Percentiles rank a stretch among this genome's conserved stretches.
Evolutionary conservation across 2,797 vertebrate genomes (phyloP).

Genomic region (Sebastes taczanowskii): DNA sequence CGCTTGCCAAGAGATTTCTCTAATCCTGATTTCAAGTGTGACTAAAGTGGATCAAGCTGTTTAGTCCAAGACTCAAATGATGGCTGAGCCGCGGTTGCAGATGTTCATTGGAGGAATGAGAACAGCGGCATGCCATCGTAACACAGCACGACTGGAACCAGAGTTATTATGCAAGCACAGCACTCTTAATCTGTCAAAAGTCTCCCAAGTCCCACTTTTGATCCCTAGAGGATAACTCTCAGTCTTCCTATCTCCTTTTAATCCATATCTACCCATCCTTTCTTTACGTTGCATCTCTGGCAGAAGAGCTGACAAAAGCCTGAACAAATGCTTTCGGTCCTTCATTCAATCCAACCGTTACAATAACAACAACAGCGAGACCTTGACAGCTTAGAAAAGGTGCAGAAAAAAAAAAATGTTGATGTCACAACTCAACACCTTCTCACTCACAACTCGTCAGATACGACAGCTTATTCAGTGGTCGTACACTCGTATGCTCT

Average conservation of each 20-base stretch:
- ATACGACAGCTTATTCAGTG: neutral
- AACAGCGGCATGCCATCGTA: constrained; percentile 51
- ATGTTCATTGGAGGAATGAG: constrained; percentile 57
- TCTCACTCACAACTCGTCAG: neutral
- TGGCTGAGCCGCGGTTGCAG: constrained; percentile 54
- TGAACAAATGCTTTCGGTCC: neutral
- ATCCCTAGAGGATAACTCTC: constrained; percentile 27
- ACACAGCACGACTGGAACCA: neutral
- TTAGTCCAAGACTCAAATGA: constrained; percentile 69
- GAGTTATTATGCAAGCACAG: constrained; percentile 51
- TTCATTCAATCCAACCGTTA: neutral
- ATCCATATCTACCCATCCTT: constrained; percentile 1
- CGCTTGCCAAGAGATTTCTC: constrained; percentile 69
- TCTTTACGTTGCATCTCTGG: neutral
- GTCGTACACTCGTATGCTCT: neutral
- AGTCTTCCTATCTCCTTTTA: constrained; percentile 5
- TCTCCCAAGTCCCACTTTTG: constrained; percentile 42
- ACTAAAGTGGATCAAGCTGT: constrained; percentile 76
- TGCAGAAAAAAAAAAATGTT: constrained; percentile 9
- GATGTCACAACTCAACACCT: neutral
- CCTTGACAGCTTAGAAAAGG: neutral
- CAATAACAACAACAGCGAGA: neutral
- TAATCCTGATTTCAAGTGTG: constrained; percentile 78
- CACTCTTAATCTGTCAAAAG: constrained; percentile 51
- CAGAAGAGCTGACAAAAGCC: constrained; percentile 5